Conservation (phyloP, 2,113 vertebrate genomes). For the Sterrhoptilus dennistouni region DNA sequence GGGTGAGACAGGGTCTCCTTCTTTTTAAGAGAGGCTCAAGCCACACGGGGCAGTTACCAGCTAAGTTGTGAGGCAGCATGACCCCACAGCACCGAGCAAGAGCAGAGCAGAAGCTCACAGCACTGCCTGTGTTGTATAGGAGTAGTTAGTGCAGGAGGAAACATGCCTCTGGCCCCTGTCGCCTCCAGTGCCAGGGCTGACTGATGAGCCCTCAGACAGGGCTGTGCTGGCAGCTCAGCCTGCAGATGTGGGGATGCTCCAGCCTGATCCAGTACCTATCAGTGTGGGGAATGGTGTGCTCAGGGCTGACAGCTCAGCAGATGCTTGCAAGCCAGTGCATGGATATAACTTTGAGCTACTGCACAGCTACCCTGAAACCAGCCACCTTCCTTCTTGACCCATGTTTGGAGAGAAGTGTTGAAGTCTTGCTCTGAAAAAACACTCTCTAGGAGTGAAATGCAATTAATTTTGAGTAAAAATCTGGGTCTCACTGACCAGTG, state of each 20-base stretch:
- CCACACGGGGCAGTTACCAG: not conserved
- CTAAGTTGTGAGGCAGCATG: not conserved
- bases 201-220: not conserved
- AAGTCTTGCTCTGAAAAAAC: not conserved
- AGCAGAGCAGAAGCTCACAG: not conserved
- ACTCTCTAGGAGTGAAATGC: not conserved
- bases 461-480: not conserved
- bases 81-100: not conserved
- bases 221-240: not conserved
- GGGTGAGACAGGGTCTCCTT: not conserved
- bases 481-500: not conserved
- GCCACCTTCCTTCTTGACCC: not conserved
- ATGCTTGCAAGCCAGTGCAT: fast-evolving
- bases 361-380: not conserved
- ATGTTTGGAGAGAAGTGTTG: not conserved
- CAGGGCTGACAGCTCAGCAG: not conserved
- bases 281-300: fast-evolving
- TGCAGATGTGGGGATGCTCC: fast-evolving
- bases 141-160: not conserved
- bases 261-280: fast-evolving
- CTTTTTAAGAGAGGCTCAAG: not conserved
- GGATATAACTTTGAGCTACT: not conserved
- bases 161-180: not conserved
- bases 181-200: not conserved
- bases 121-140: fast-evolving